Conservation (phyloP, 2,113 vertebrate species). For the Gymnogyps californianus region DNA sequence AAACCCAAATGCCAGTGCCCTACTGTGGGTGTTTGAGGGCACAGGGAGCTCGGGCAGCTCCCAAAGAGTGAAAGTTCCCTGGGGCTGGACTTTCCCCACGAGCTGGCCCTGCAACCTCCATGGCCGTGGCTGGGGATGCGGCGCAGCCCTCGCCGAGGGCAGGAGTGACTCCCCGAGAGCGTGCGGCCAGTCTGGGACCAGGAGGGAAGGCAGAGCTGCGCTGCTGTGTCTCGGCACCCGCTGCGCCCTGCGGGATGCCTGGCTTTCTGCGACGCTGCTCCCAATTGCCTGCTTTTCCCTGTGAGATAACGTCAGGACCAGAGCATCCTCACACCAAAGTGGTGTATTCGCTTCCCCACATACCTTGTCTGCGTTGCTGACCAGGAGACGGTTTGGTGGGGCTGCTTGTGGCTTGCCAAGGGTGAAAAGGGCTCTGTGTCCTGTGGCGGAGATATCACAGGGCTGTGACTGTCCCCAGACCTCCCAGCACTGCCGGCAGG, state of each 20-base stretch:
- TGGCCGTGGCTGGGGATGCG: rapidly evolving
- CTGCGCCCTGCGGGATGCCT: background rate
- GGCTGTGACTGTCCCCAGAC: background rate
- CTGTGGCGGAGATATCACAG: background rate
- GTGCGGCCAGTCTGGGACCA: background rate
- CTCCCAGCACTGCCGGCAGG: background rate
- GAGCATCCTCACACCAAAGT: background rate
- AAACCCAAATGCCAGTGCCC: background rate
- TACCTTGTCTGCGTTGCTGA: background rate
- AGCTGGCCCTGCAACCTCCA: background rate
- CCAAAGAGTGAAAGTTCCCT: background rate
- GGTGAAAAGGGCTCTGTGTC: background rate
- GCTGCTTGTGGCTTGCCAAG: background rate
- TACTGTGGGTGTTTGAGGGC: background rate
- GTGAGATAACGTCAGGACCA: rapidly evolving
- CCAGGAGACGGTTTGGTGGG: rapidly evolving
- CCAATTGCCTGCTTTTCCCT: background rate
- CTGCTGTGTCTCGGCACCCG: background rate
- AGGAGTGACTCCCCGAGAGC: rapidly evolving
- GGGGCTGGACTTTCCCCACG: background rate
- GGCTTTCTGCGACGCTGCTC: background rate
- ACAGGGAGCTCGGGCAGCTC: background rate
- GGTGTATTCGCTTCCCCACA: rapidly evolving
- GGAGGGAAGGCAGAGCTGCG: background rate
- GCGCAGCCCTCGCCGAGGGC: background rate